phyloP scores from a whole-genome alignment of 2,113 vertebrate species.

The Campylomormyrus tamandua region DNA sequence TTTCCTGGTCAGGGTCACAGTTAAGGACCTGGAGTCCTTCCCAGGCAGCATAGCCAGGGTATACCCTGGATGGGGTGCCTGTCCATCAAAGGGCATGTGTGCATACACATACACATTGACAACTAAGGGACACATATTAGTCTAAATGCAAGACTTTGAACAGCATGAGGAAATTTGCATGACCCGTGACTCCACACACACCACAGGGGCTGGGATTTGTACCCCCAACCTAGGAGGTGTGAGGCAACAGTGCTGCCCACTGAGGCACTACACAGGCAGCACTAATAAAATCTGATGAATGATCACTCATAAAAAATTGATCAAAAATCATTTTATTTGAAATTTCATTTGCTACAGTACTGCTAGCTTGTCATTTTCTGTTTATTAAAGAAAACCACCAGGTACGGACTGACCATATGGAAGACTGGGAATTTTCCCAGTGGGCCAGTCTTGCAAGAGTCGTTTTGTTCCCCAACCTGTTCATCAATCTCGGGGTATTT shows the following conservation, averaged over 20 bases:
- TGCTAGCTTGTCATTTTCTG: background rate
- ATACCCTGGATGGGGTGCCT: background rate
- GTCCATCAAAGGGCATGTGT: background rate
- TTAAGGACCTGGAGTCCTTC: background rate
- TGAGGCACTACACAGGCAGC: background rate
- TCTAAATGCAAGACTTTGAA: background rate
- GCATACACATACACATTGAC: background rate
- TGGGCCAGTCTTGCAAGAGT: background rate
- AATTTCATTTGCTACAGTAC: background rate
- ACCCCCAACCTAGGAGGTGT: background rate
- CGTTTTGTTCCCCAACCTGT: background rate
- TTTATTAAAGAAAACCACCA: background rate
- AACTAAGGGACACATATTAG: background rate
- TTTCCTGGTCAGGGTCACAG: background rate
- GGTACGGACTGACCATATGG: background rate
- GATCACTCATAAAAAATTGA: background rate
- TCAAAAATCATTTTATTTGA: background rate
- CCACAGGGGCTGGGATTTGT: background rate
- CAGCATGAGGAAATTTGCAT: background rate
- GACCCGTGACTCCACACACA: background rate
- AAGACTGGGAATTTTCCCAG: background rate
- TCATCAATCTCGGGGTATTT: background rate
- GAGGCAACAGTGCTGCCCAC: background rate
- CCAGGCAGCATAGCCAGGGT: background rate
- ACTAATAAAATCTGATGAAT: background rate